A percentile compares a stretch with the other conserved stretches of the same genome.
These are phyloP conservation scores for Cyanistes caeruleus DNA, from an alignment of 2,113 vertebrate species.

Conservation along the genomic window DNA sequence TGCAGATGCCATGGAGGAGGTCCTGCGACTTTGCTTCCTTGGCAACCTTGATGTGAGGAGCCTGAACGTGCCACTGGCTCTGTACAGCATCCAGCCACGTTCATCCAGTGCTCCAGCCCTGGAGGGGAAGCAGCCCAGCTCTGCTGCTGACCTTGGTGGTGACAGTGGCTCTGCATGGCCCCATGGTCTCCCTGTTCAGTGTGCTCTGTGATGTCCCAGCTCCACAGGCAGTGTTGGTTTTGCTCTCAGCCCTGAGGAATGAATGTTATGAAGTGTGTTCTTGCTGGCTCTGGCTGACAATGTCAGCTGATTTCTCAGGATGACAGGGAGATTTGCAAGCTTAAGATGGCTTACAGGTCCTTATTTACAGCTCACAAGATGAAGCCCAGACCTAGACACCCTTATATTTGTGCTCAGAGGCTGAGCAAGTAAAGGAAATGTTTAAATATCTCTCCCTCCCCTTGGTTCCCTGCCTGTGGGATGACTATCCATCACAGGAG, in stretches of 20 bases:
- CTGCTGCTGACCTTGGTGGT: background rate
- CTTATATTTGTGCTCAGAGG: background rate
- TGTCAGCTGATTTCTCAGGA: background rate
- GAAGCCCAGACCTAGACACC: background rate
- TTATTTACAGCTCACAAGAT: slow-evolving; percentile 21
- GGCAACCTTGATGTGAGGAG: background rate
- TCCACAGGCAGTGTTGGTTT: background rate
- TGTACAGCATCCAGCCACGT: rapidly evolving
- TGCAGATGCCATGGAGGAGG: background rate
- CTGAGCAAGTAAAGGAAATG: background rate
- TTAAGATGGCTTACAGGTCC: background rate
- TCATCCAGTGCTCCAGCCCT: background rate
- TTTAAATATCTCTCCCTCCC: background rate
- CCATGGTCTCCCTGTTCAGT: rapidly evolving
- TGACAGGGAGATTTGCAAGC: slow-evolving; percentile 11
- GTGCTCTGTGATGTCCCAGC: background rate
- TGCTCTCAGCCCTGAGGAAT: background rate
- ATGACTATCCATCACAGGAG: background rate
- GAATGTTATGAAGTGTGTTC: background rate
- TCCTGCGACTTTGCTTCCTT: background rate
- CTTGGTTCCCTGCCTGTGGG: background rate
- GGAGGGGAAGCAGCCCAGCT: background rate
- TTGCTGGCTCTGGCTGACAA: background rate
- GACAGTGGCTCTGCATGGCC: rapidly evolving
- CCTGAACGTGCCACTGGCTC: background rate